Base-by-base conservation (phyloP, 2,888 invertebrate species). In the Tineola bisselliella region DNA sequence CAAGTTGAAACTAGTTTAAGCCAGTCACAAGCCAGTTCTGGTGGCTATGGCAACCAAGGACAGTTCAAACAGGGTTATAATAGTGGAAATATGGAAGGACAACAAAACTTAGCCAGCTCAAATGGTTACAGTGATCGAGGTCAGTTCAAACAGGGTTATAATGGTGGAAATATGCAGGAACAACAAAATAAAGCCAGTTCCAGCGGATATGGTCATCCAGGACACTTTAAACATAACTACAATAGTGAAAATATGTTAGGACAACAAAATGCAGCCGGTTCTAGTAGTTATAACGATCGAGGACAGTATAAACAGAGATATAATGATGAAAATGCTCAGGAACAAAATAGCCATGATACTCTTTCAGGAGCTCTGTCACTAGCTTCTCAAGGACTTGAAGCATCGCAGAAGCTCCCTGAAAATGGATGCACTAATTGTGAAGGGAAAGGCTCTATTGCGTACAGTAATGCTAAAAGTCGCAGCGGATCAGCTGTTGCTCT, bases 391-490 rank as follows among this genome's bases (percentile, higher is more conserved):
- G 80, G 82, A 1, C 64, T 80, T 1, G 72, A 79, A 44, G 65
- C 76, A 0, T 66, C 75, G 12, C 62, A 68, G 30, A 64, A 67
- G n/a, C 63, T 65, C 3, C 30, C 48, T 11, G 65, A 68, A 3
- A 19, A 68, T 5, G 76, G 73, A 4, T 84, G 84, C 64, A 75
- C 72, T 33, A 76, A 81, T 19, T 87, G 86, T 33, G 58, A 19
- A 12, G 75, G 77, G 11, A 82, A 79, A 63, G 74, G 76, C 62
- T 74, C 71, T 64, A 83, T 77, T 44, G 84, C 87, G 8, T 68
- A 81, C 10, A 86, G 86, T 63, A 86, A 86, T 44, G 86, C 86
- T n/a, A 81, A 76, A 66, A 84, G 82, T 63, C 68, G 73, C 59
- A 74, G 68, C 31, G 86, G 86, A 12, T 71, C 75, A 8, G 86